Base-by-base conservation (phyloP, 2,797 vertebrate genomes). In the Sibirionetta formosa region DNA sequence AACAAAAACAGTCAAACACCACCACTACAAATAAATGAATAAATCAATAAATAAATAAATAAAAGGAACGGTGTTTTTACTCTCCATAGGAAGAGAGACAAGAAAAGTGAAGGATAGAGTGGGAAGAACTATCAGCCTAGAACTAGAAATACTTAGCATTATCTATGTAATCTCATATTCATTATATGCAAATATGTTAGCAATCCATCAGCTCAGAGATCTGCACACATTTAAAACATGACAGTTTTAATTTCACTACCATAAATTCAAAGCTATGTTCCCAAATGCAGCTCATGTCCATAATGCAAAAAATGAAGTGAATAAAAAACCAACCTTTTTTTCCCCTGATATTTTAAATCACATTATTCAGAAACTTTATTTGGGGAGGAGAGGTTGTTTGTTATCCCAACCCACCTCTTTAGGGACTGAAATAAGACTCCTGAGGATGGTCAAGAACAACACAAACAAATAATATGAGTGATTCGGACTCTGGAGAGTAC, bases 161-260 rank as follows among this genome's bases (percentile, higher is more conserved):
- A 69, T 86, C 40, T 79, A 4, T 76, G 50, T 82, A 56, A 91
- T 94, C 64, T 90, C 54, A 61, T 66, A 80, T 92, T 97, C 69
- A 88, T 96, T 90, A 57, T 73, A 66, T 72, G 76, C 64, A 94
- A 90, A 85, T 83, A n/a, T 40, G 36, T 50, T 36, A 94, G 35
- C 66, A 87, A 76, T 81, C 58, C 38, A 82, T 94, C 79, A 86
- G 24, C 66, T 57, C 91, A 85, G 91, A 94, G n/a, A 95, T 92
- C 75, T 92, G 65, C 50, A 80, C 48, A 86, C 35, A 85, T 84
- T 96, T 94, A 78, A 86, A 82, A 87, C 31, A 86, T 61, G 77
- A 81, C 63, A 94, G 44, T 33, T 97, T 90, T 91, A 94, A 97
- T 93, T 95, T 92, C 65, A 87, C 29, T 54, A 51, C n/a, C 58